Evolutionary conservation across 2,113 vertebrate species (phyloP), one percentile per base, ranked within the genome.

Genomic region (Varanus komodoensis): DNA sequence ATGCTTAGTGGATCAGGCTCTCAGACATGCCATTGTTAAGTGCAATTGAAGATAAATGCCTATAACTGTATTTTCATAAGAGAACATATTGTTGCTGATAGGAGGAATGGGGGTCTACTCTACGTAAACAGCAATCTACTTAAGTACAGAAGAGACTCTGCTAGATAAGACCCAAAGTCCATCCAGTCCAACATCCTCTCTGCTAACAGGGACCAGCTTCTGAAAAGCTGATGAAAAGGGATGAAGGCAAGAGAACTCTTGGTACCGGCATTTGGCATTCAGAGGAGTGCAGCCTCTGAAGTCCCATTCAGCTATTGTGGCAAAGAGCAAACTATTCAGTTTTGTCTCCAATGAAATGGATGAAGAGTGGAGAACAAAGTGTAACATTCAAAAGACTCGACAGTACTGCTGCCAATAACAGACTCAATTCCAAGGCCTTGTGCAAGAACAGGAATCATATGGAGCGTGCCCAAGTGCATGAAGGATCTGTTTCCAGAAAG

Each of bases 41-140:
- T 73, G 69, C 88, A 92, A 90, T 85, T 80, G 82, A 87, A 82
- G 84, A 91, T 44, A 89, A 84, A 25, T 50, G 86, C 67, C 52
- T 87, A 85, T 29, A n/a, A 52, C 14, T 87, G 74, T 77, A 91
- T 75, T 78, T 90, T 19, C 87, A 85, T 23, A 78, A 15, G 1
- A 23, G 73, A 50, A 89, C 38, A 34, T 81, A 23, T 19, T 80
- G 19, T 75, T 86, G 71, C 5, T 19, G 86, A 81, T 81, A 44
- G 83, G 64, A 15, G 61, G 86, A 71, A 50, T 73, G 89, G 87
- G 88, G 84, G 84, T 61, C 87, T 54, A 69, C 34, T 69, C 48
- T 57, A 79, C 80, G 61, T 85, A 85, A 89, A 89, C 89, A 79
- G 79, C 57, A 15, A 78, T 89, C 48, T 80, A 32, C 75, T 80